A percentile compares a stretch with the other conserved stretches of the same genome.
Evolutionary conservation across 2,797 vertebrate species (phyloP).

Genomic region (Siniperca scherzeri): DNA sequence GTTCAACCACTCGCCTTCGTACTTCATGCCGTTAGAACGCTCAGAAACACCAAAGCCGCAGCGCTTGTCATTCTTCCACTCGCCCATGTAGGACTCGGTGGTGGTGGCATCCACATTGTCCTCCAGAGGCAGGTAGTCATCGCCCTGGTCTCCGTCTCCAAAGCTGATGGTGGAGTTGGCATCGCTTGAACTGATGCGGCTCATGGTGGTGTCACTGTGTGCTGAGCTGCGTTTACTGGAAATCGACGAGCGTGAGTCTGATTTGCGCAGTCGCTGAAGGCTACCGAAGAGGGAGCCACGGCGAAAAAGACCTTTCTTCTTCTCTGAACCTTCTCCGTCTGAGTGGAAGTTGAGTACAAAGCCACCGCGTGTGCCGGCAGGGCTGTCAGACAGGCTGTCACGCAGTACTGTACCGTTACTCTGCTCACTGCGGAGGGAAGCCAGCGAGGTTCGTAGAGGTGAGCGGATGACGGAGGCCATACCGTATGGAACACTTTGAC

Average conservation of each 20-base stretch:
- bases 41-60: conserved; percentile 95
- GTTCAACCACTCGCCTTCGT: conserved; percentile 95
- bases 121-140: conserved; percentile 90
- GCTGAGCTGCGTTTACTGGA: conserved; percentile 97
- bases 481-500: conserved; percentile 96
- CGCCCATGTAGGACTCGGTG: conserved; percentile 95
- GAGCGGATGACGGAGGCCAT: conserved; percentile 97
- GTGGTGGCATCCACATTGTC: conserved; percentile 97
- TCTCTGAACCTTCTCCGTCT: conserved; percentile 87
- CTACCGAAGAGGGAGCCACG: conserved; percentile 95
- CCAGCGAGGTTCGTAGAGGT: conserved; percentile 93
- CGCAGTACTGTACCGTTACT: conserved; percentile 94
- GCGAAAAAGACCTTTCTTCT: conserved; percentile 95
- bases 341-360: conserved; percentile 97
- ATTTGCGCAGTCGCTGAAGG: conserved; percentile 92
- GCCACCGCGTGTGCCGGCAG: conserved; percentile 93
- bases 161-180: conserved; percentile 96
- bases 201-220: conserved; percentile 94
- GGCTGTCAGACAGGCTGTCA: conserved; percentile 89
- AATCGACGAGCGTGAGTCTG: conserved; percentile 95
- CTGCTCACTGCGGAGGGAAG: conserved; percentile 94
- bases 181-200: conserved; percentile 96
- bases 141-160: conserved; percentile 89
- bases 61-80: conserved; percentile 97
- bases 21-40: conserved; percentile 97